Evolutionary conservation across 2,888 invertebrate species (phyloP), one percentile per base, ranked within the genome.

Genomic region (Hemaris fuciformis): DNA sequence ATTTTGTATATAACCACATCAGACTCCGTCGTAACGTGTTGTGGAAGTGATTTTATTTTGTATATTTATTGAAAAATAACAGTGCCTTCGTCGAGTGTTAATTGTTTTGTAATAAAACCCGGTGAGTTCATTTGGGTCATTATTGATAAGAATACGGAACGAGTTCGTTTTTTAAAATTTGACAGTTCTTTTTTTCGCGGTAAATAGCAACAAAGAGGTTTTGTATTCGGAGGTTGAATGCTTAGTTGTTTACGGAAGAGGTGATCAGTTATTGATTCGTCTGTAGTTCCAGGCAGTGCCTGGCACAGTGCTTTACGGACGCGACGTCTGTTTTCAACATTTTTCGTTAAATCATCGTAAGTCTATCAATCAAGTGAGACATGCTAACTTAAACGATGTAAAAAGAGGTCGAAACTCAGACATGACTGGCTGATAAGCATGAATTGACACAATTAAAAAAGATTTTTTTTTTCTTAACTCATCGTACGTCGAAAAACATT

Each of bases 181-280:
- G 65, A 67, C 72, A 57, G 46, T 18, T 78, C 70, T 72, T 73
- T n/a, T 79, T 77, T 77, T 76, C 70, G 75, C 77, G 79, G 72
- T 72, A 65, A 70, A 46, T 20, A 46, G 41, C 45, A 53, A 58
- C 53, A 57, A 57, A 61, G 57, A 23, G 43, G 61, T 45, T 60
- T 71, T 69, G 74, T 74, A 65, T 72, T 75, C 61, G 77, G 82
- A 85, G 83, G 88, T 86, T 83, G 86, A 79, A 80, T 82, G 81
- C 69, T 62, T 65, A 62, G 68, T 72, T 81, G 87, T 89, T 89
- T 89, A 87, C 85, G 72, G 73, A 77, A 77, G 66, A 64, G 69
- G 60, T 65, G 62, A 62, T 62, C 53, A 64, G 23, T 53, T 75
- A 83, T 83, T 68, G 83, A 82, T 81, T 80, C 63, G 58, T 45